Conservation (phyloP, 2,888 invertebrate species). For the Cryptocephalus primarius region DNA sequence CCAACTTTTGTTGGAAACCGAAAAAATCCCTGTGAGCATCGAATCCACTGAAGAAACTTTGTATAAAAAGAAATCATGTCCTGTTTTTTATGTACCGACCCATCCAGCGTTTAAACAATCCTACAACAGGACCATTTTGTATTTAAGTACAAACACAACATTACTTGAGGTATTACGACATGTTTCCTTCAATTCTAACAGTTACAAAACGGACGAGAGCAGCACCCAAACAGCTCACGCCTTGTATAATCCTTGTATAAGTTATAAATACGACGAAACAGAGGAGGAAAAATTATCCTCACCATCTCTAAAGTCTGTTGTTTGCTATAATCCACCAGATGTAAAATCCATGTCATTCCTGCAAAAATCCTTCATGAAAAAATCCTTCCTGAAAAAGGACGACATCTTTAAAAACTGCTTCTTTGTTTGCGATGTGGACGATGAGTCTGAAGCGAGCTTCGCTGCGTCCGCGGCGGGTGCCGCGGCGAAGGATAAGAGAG, state of each 20-base stretch:
- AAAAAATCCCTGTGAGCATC: constrained; percentile 70
- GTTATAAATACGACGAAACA: no score
- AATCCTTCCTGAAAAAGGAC: neutral
- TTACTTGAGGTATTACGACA: constrained; percentile 62
- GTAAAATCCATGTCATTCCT: no score
- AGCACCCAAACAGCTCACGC: no score
- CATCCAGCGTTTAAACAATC: constrained; percentile 67
- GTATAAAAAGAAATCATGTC: constrained; percentile 29
- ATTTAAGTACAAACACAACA: constrained; percentile 65
- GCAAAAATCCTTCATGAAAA: neutral
- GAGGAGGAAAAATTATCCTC: no score
- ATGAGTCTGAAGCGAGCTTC: constrained; percentile 50
- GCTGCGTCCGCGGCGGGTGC: constrained; percentile 80
- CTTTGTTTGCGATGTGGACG: constrained; percentile 13
- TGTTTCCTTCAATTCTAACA: constrained; percentile 32
- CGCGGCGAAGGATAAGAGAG: constrained; percentile 80
- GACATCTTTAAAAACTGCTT: constrained; percentile 34
- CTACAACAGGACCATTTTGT: constrained; percentile 59
- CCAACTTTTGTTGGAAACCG: constrained; percentile 76
- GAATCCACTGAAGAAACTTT: constrained; percentile 34
- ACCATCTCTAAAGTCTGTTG: no score
- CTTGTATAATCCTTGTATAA: no score
- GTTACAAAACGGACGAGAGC: constrained; percentile 18
- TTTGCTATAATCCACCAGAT: no score
- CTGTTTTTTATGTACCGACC: constrained; percentile 32